Base-by-base conservation (phyloP, 2,113 vertebrate genomes). In the Psittacula cyanocephala region DNA sequence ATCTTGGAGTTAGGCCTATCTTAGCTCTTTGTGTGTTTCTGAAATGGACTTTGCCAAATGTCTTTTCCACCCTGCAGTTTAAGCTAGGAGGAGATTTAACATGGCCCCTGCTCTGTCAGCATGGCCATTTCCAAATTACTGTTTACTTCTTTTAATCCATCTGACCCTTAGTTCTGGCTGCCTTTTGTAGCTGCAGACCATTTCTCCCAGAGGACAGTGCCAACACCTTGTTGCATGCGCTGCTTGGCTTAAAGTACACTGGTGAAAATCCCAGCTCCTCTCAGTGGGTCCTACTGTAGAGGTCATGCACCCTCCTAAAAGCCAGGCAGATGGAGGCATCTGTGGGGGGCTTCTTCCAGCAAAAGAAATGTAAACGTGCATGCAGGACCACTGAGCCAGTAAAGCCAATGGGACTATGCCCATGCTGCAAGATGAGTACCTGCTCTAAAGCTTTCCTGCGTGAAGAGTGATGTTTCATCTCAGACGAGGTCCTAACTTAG, bases 341-440 rank as follows among this genome's bases (percentile, higher is more conserved):
- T 39, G 81, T 52, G 63, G 44, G 80, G 28, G 9, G 13, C 20
- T 44, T 78, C 18, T 78, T 81, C 55, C 57, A 88, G 47, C 33
- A 35, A 28, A 69, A 72, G 47, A 43, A 69, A 60, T 29, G 17
- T 11, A 72, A 31, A 23, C 0, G 2, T 2, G 3, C 16, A 18
- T 0, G 0, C 37, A 64, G 35, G n/a, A 71, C 14, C 28, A 13
- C 50, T 27, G 27, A 41, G 53, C 19, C 65, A 55, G 57, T 17
- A 69, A 85, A 72, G 47, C 49, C 44, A 41, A 19, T 1, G 14
- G 31, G 37, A 28, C 64, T 47, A 5, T 3, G 18, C 19, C 65
- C 3, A 2, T 17, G 5, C 41, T 89, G 83, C 53, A 72, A 53
- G 59, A 47, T 23, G 44, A 92, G 68, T 11, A 65, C 50, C 41